These are phyloP conservation scores for Dynastes hyllus DNA, from an alignment of 2,888 invertebrate genomes.

Conservation along the genomic window DNA sequence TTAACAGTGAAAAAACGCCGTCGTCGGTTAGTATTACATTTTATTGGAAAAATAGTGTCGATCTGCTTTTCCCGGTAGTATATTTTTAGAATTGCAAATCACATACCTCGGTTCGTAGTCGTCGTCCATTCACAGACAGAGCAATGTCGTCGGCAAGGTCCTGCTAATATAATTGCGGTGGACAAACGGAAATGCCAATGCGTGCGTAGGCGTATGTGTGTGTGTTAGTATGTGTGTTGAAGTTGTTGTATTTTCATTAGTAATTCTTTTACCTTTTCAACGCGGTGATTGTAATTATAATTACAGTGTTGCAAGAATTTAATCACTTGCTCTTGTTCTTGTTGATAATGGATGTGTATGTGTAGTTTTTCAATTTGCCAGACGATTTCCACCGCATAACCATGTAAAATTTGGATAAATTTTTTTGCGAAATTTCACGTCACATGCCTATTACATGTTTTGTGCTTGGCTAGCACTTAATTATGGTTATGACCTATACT, in stretches of 20 bases:
- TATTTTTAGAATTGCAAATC: conserved; percentile 55
- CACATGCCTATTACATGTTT: no score
- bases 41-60: conserved; percentile 49
- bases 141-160: conserved; percentile 48
- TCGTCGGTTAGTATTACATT: conserved; percentile 41
- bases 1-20: conserved; percentile 4
- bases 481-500: no score
- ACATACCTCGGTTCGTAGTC: conserved; percentile 42
- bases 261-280: conserved; percentile 29
- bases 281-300: conserved; percentile 20
- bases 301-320: neutral
- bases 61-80: conserved; percentile 52
- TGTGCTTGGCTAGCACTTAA: no score
- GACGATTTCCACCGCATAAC: no score
- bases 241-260: conserved; percentile 6
- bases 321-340: conserved; percentile 10
- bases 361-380: no score
- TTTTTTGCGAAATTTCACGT: no score
- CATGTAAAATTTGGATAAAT: no score
- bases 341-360: neutral
- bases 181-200: conserved; percentile 47
- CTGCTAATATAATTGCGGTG: conserved; percentile 44
- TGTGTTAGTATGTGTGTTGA: conserved; percentile 8
- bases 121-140: conserved; percentile 45
- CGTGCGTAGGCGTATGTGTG: conserved; percentile 21